These are phyloP conservation scores for Australoheros facetus DNA, from an alignment of 2,797 vertebrate genomes.

Conservation along the genomic window DNA sequence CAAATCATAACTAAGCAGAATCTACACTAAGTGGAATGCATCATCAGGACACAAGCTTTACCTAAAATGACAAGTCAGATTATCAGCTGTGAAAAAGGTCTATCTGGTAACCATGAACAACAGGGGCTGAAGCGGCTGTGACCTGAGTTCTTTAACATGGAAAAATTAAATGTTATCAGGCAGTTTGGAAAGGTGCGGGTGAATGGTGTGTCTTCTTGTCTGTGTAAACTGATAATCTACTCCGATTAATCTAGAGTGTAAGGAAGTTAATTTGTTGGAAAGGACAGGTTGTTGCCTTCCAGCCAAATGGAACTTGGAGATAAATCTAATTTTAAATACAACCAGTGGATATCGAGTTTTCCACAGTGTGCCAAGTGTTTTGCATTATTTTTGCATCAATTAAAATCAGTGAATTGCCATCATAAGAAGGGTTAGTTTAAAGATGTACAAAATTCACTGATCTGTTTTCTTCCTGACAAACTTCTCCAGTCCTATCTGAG, in stretches of 20 bases:
- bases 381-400: slow-evolving; percentile 5
- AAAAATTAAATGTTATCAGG: background rate
- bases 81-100: background rate
- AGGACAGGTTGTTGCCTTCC: slow-evolving; percentile 15
- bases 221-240: background rate
- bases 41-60: background rate
- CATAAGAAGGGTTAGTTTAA: background rate
- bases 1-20: background rate
- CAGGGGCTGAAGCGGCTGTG: background rate
- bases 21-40: background rate
- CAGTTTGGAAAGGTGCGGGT: background rate
- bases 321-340: slow-evolving; percentile 18
- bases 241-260: background rate
- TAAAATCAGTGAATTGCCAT: background rate
- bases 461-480: slow-evolving; percentile 22
- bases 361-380: slow-evolving; percentile 2
- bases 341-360: background rate
- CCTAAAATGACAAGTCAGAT: background rate
- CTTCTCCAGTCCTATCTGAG: slow-evolving; percentile 22
- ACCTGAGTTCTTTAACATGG: background rate
- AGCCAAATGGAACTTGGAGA: background rate
- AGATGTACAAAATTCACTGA: slow-evolving; percentile 22
- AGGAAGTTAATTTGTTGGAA: slow-evolving; percentile 5
- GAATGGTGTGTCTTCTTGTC: background rate
- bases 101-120: background rate